Evolutionary conservation across 2,797 vertebrate genomes (phyloP).

Genomic region (Crenichthys baileyi): DNA sequence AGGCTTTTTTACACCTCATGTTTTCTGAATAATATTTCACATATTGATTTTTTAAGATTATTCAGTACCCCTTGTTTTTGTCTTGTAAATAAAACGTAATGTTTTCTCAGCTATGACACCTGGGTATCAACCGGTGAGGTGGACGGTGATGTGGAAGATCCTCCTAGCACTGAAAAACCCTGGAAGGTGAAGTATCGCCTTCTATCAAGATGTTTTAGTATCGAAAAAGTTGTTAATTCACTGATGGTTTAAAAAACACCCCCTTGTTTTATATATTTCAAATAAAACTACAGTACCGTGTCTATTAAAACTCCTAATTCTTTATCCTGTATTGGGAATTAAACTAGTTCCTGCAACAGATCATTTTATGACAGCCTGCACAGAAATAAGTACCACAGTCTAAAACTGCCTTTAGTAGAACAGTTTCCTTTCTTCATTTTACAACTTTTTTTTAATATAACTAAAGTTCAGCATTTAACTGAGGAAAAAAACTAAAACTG

Average conservation of each 20-base stretch:
- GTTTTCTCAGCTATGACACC: constrained; percentile 88
- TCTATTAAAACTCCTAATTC: neutral
- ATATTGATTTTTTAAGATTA: neutral
- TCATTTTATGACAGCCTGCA: neutral
- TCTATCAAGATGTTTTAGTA: neutral
- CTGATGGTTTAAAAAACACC: neutral
- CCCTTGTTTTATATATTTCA: neutral
- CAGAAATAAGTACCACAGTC: neutral
- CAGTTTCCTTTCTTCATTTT: neutral
- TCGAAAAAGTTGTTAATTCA: neutral
- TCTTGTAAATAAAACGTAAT: neutral
- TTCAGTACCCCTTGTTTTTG: neutral
- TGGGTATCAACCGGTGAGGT: constrained; percentile 92
- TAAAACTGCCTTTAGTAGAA: neutral
- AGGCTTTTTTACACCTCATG: neutral
- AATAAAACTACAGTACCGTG: neutral
- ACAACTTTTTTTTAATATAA: neutral
- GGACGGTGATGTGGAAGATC: constrained; percentile 92
- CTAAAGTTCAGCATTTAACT: neutral
- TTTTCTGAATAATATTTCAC: neutral
- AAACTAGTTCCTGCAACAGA: neutral
- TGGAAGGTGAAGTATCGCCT: constrained; percentile 88
- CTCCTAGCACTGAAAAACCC: constrained; percentile 89
- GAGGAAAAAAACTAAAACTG: neutral
- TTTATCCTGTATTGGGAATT: neutral